These are phyloP conservation scores for Leptoteleia sp. DNA, from an alignment of 1,140 invertebrate species.

Conservation along the genomic window DNA sequence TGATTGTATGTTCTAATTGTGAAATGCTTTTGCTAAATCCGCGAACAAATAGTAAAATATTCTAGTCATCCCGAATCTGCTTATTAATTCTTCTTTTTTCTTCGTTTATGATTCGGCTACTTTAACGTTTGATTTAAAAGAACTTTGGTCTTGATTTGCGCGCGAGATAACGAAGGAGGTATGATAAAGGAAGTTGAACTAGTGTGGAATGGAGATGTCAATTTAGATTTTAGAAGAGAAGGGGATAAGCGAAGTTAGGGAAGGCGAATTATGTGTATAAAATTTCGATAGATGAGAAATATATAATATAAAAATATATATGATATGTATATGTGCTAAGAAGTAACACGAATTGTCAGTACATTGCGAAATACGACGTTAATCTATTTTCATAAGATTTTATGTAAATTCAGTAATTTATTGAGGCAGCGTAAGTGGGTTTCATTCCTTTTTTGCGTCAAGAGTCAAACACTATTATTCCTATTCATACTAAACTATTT, in stretches of 20 bases:
- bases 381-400: slow-evolving; percentile 67
- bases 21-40: slow-evolving; percentile 40
- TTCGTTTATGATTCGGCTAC: slow-evolving; percentile 34
- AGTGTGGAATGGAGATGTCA: slow-evolving; percentile 48
- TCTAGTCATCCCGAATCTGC: slow-evolving; percentile 60
- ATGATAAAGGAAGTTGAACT: slow-evolving; percentile 4
- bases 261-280: slow-evolving; percentile 54
- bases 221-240: slow-evolving; percentile 48
- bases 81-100: slow-evolving; percentile 46
- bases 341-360: slow-evolving; percentile 57
- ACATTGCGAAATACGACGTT: slow-evolving; percentile 58
- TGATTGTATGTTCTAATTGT: slow-evolving; percentile 46
- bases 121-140: too few relatives aligned
- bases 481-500: too few relatives aligned
- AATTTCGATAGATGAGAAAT: slow-evolving; percentile 58
- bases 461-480: slow-evolving; percentile 6
- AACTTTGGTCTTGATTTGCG: too few relatives aligned
- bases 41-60: slow-evolving; percentile 61
- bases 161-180: background rate
- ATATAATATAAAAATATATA: slow-evolving; percentile 46
- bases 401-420: slow-evolving; percentile 66
- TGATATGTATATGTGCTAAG: slow-evolving; percentile 63
- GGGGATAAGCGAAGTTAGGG: too few relatives aligned
- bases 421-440: slow-evolving; percentile 41
- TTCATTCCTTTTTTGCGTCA: slow-evolving; percentile 34